Evolutionary conservation across 2,888 invertebrate species (phyloP), one percentile per base, ranked within the genome.

Genomic region (Oscheius sp.): DNA sequence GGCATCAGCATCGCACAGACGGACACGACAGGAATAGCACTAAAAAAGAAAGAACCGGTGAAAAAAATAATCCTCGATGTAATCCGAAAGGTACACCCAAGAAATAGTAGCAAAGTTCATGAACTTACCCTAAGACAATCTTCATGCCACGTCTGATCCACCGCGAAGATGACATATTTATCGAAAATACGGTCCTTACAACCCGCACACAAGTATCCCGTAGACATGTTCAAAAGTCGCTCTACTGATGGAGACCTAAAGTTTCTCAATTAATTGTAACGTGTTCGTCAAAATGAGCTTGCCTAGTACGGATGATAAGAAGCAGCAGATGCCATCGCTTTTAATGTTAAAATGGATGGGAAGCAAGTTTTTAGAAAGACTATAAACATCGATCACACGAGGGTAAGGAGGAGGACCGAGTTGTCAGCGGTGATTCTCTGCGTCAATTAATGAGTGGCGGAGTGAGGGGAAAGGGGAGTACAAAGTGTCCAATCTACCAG

Each of bases 381-480:
- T 41, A 36, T 36, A 2, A 41, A 41, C 41, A 41, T 41, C 41
- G n/a, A n/a, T n/a, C n/a, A n/a, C n/a, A 41, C 4, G 41, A 14
- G 50, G 50, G n/a, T 17, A 30, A 50, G 12, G 54, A 54, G 54
- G 54, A 17, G 32, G 54, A 36, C 20, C 17, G 54, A 44, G 59
- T 44, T 59, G 59, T 59, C 59, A 59, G 54, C 36, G 26, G 56
- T 56, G 56, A 56, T 36, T 56, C 33, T 20, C 56, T n/a, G 59
- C 59, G 41, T 44, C 59, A 59, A 59, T 59, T 59, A 59, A 59
- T 59, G 59, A 59, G 59, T 54, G 33, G 33, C 33, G 54, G 33
- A 14, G 45, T 8, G 8, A 20, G 41, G 41, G 12, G 41, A 41
- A 20, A 41, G 41, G 12, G 33, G 20, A 17, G 20, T 22, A 14